Conservation (phyloP, 2,888 invertebrate species). For the Drosophila anomalata region DNA sequence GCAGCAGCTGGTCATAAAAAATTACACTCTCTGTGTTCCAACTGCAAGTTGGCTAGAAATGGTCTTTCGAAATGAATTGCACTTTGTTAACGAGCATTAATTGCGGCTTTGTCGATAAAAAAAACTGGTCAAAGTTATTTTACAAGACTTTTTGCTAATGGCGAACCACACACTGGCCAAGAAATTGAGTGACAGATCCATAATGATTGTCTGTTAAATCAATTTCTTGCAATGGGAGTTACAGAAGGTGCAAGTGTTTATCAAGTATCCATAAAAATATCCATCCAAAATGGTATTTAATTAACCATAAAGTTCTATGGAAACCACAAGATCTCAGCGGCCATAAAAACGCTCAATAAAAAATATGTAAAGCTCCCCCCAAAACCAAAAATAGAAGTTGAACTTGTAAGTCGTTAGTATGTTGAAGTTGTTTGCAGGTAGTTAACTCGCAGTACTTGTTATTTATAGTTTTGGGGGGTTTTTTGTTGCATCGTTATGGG, state of each 20-base stretch:
- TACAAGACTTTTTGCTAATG: conserved; percentile 11
- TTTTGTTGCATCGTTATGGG: conserved; percentile 14
- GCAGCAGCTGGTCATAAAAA: conserved; percentile 12
- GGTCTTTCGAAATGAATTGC: conserved; percentile 34
- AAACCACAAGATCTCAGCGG: not conserved
- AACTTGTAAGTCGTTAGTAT: conserved; percentile 48
- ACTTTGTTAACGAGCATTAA: conserved; percentile 33
- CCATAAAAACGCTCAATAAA: not conserved
- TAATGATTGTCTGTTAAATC: not conserved
- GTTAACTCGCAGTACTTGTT: conserved; percentile 38
- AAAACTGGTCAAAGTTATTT: conserved; percentile 18
- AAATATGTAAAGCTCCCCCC: not conserved
- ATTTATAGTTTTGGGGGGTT: conserved; percentile 18
- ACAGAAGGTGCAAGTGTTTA: not conserved
- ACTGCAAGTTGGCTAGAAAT: conserved; percentile 15
- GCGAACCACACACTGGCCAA: conserved; percentile 9
- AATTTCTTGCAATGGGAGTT: not conserved
- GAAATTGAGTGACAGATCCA: conserved; percentile 2
- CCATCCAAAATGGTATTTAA: not conserved
- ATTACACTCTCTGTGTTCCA: conserved; percentile 3
- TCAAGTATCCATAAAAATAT: not conserved
- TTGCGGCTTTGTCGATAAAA: conserved; percentile 23
- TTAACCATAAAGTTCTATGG: not conserved
- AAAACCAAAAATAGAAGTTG: conserved; percentile 21
- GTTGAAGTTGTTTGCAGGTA: conserved; percentile 53